Evolutionary conservation across 2,113 vertebrate species (phyloP), one percentile per base, ranked within the genome.

Genomic region (Rhabdomys dilectus): DNA sequence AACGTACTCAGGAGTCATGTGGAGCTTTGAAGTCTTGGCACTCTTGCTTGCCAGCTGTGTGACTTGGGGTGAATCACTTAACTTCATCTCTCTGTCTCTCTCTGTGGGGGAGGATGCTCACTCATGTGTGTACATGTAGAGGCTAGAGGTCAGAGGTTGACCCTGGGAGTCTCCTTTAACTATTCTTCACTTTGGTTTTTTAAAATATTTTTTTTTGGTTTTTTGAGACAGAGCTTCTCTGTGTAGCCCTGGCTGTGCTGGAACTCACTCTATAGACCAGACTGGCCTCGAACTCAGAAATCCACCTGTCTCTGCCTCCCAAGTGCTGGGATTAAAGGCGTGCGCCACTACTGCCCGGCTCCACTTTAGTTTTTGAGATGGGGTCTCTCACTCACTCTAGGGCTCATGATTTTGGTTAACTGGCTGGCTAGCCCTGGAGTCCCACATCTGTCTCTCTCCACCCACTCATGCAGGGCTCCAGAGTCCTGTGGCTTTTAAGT

Each of bases 1-100:
- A 8, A 0, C 0, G 78, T 1, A 9, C 53, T 26, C 8, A 34
- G 77, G 7, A 76, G 70, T 7, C 70, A 29, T 15, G 58, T 0
- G 11, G 31, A 8, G 7, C 21, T 36, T 48, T 16, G 80, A 21
- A 16, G 26, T 13, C 24, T 19, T 31, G 84, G 78, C 13, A 51
- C 58, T 60, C 75, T 29, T 7, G 45, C 45, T 89, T 34, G n/a
- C 22, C 45, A 53, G 1, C 78, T 78, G 56, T 56, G 62, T 62
- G 73, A 36, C 73, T 16, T 34, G 24, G 26, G 29, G 16, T 5
- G 58, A 39, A 34, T 62, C n/a, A 62, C 58, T 17, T 26, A 15
- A 42, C 73, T 26, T 11, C 34, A 13, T 26, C 73, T 12, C 39
- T 6, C 36, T n/a, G 16, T 73, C 45, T 51, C 29, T 8, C 16